Evolutionary conservation across 2,797 vertebrate genomes (phyloP).

Genomic region (Hylomyscus alleni): DNA sequence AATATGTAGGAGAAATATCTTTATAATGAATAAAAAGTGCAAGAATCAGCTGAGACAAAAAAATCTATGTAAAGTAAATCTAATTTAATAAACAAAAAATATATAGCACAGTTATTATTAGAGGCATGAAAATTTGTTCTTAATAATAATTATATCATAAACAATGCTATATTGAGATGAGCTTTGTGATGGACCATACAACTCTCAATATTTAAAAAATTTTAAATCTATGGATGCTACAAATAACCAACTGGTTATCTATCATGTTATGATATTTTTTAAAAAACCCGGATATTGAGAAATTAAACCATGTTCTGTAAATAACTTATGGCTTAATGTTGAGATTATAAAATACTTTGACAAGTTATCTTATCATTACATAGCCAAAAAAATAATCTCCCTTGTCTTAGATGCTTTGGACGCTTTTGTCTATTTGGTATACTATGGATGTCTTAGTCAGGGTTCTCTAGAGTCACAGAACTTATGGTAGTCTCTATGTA

Average conservation of each 20-base stretch:
- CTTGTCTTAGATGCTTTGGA: neutral
- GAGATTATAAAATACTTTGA: neutral
- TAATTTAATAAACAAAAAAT: neutral
- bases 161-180: neutral
- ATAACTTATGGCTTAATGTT: neutral
- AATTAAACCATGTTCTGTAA: neutral
- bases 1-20: neutral
- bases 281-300: neutral
- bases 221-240: neutral
- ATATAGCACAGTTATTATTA: neutral
- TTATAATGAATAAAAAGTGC: neutral
- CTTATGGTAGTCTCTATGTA: too few relatives aligned
- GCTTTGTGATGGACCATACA: neutral
- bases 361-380: neutral
- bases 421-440: neutral
- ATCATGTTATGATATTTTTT: neutral
- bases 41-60: neutral
- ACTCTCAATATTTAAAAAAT: neutral
- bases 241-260: neutral
- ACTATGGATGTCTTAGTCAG: too few relatives aligned
- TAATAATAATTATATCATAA: neutral
- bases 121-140: neutral
- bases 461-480: too few relatives aligned
- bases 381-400: neutral
- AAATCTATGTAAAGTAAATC: neutral